A percentile compares a stretch with the other conserved stretches of the same genome.
Conservation (phyloP, 2,888 invertebrate genomes). For the Muschampia plurimacula region DNA sequence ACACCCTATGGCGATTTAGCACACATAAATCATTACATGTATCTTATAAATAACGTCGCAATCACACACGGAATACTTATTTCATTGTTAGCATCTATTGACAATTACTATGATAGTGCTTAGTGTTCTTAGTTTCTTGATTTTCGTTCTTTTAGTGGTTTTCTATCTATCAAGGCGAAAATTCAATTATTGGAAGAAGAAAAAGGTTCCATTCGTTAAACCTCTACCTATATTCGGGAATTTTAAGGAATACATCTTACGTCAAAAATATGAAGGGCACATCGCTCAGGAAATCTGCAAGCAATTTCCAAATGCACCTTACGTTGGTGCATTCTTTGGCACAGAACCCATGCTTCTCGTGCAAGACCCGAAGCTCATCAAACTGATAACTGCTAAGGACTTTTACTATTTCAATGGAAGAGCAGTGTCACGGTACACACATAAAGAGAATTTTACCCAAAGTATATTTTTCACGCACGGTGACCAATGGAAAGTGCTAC, state of each 20-base stretch:
- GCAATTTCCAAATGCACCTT: slow-evolving; percentile 57
- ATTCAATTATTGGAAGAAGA: slow-evolving; percentile 57
- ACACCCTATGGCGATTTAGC: too few relatives aligned
- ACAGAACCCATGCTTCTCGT: slow-evolving; percentile 66
- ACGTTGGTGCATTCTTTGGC: slow-evolving; percentile 62
- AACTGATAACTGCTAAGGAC: slow-evolving; percentile 63
- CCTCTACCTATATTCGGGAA: slow-evolving; percentile 63
- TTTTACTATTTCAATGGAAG: slow-evolving; percentile 69
- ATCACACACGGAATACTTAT: background rate
- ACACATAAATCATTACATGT: background rate
- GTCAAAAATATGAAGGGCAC: slow-evolving; percentile 52
- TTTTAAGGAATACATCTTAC: slow-evolving; percentile 55
- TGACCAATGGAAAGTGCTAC: slow-evolving; percentile 62
- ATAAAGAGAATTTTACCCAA: slow-evolving; percentile 55
- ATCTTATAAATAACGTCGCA: background rate
- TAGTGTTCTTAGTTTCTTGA: background rate
- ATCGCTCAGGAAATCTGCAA: slow-evolving; percentile 56
- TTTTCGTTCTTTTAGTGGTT: background rate
- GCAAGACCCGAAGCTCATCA: slow-evolving; percentile 63
- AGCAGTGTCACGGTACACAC: slow-evolving; percentile 55
- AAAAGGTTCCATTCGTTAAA: slow-evolving; percentile 53
- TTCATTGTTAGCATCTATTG: background rate
- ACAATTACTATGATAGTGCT: background rate
- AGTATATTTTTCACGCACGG: slow-evolving; percentile 60
- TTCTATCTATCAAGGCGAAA: slow-evolving; percentile 25